Percentiles rank a stretch among this genome's conserved stretches.
Evolutionary conservation across 2,888 invertebrate genomes (phyloP).

Genomic region (Phlogophora meticulosa): DNA sequence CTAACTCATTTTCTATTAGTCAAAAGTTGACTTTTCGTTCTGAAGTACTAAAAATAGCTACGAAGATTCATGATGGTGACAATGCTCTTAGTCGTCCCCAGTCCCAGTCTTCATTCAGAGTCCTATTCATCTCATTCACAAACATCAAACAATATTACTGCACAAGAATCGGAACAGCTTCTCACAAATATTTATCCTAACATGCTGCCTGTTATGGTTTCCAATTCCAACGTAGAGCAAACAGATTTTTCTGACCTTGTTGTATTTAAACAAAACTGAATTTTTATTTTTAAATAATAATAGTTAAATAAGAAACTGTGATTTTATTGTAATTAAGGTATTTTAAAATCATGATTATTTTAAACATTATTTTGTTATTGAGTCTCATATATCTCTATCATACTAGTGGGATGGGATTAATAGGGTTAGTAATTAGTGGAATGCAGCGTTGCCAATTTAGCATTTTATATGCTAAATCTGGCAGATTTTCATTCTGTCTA

Average conservation of each 20-base stretch:
- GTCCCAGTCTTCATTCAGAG: slow-evolving; percentile 30
- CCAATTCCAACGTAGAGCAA: slow-evolving; percentile 25
- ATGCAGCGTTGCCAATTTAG: no score
- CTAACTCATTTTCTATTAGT: slow-evolving; percentile 31
- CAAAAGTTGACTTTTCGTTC: slow-evolving; percentile 47
- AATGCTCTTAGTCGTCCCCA: slow-evolving; percentile 27
- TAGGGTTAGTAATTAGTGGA: slow-evolving; percentile 12
- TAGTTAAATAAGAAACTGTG: slow-evolving; percentile 15
- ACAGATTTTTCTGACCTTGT: slow-evolving; percentile 25
- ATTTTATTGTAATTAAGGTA: slow-evolving; percentile 15
- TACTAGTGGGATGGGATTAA: slow-evolving; percentile 15
- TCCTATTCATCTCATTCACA: slow-evolving; percentile 29
- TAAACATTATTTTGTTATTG: slow-evolving; percentile 15
- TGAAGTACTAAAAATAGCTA: slow-evolving; percentile 45
- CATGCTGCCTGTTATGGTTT: slow-evolving; percentile 19
- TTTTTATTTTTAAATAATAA: slow-evolving; percentile 10
- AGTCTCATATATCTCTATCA: slow-evolving; percentile 18
- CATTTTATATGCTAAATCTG: no score
- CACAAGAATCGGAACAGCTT: slow-evolving; percentile 26
- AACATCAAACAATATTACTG: slow-evolving; percentile 20
- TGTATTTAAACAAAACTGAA: slow-evolving; percentile 21
- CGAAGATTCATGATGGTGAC: slow-evolving; percentile 26
- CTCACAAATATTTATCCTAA: slow-evolving; percentile 21
- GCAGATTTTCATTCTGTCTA: no score
- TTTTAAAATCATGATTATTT: slow-evolving; percentile 20